Base-by-base conservation (phyloP, 2,113 vertebrate genomes). In the Tychaedon coryphoeus region DNA sequence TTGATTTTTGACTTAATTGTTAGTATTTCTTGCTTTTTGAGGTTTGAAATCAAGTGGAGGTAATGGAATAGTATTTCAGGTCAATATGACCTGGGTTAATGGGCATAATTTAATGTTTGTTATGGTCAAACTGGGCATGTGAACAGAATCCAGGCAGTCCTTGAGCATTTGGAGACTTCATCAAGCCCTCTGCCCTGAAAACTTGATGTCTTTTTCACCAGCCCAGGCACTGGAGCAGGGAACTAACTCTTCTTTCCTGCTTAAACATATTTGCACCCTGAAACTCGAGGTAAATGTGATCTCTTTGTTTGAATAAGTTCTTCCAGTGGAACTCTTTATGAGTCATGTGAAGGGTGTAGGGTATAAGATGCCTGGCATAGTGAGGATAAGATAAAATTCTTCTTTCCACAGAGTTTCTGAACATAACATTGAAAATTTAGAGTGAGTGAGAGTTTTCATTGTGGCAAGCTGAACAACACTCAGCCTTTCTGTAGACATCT, bases 241-340 rank as follows among this genome's bases (percentile, higher is more conserved):
- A 62, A 62, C 25, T 42, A 66, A 33, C 40, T 67, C 19, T 57
- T 66, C 23, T 56, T 31, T 74, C 20, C 36, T n/a, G 23, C 18
- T 79, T 79, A 38, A 69, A 58, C 6, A 45, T 4, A 9, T 69
- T 77, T 58, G 6, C n/a, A 20, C 11, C 89, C 45, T 56, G 58
- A 79, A 76, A 76, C 4, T 3, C 0, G 0, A 70, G 6, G 29
- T 9, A 57, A 71, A 15, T 26, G 9, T 34, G 34, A 38, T 58
- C 10, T 14, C 33, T 62, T 65, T 62, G 60, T 40, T 29, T 54
- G 34, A 56, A 6, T 60, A 56, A 17, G 14, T 62, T 26, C 42
- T 86, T 86, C 38, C 33, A 50, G 10, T 6, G 60, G 69, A 90
- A 62, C 14, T 54, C 16, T 20, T 70, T 6, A 19, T 31, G 47